These are phyloP conservation scores for Cheumatopsyche charites DNA, from an alignment of 1,140 invertebrate genomes.

Conservation along the genomic window DNA sequence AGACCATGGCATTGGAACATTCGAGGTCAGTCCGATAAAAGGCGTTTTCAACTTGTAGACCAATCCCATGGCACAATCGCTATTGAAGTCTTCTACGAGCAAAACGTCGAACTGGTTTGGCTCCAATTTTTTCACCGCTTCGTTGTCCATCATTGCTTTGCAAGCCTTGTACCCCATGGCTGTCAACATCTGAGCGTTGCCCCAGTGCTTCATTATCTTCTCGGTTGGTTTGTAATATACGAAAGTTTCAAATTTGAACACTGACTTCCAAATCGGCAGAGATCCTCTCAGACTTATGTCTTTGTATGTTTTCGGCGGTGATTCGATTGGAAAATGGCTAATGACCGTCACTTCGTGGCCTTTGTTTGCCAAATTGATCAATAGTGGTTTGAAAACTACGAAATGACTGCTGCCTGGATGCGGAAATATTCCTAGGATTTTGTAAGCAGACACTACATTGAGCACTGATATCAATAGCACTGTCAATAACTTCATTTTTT, in stretches of 20 bases:
- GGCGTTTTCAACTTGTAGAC: conserved; percentile 67
- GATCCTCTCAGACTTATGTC: conserved; percentile 59
- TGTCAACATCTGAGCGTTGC: conserved; percentile 1
- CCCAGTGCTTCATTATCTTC: conserved; percentile 16
- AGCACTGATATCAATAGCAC: background rate
- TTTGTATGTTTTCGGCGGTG: conserved; percentile 62
- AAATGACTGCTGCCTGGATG: conserved; percentile 74
- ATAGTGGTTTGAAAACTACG: conserved; percentile 67
- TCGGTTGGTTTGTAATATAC: background rate
- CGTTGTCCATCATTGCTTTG: conserved; percentile 53
- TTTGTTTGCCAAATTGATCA: conserved; percentile 66
- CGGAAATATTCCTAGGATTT: conserved; percentile 70
- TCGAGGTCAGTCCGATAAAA: conserved; percentile 64
- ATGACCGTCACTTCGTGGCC: conserved; percentile 74
- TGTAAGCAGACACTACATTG: conserved; percentile 50
- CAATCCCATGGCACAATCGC: conserved; percentile 69
- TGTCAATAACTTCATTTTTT: background rate
- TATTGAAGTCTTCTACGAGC: conserved; percentile 72
- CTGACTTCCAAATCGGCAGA: conserved; percentile 18
- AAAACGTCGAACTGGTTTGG: conserved; percentile 68
- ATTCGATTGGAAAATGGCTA: conserved; percentile 65
- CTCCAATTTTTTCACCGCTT: conserved; percentile 57
- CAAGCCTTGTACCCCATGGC: conserved; percentile 50
- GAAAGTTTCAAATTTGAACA: conserved; percentile 18
- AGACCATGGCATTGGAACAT: conserved; percentile 65